phyloP scores from a whole-genome alignment of 2,797 vertebrate species.

The Pseudochaenichthys georgianus region DNA sequence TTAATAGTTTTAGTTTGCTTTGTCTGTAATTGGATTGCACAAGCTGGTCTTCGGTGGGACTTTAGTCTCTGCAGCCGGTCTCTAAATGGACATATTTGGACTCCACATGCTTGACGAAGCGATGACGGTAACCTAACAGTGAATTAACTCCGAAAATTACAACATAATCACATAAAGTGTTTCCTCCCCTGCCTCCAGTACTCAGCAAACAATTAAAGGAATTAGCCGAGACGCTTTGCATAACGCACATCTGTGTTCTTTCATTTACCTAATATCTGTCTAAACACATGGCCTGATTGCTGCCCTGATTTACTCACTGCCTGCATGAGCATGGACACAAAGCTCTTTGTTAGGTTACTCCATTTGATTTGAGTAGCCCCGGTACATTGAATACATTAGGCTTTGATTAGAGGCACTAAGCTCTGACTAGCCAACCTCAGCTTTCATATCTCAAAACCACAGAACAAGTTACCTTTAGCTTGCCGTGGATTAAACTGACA shows the following conservation, averaged over 20 bases:
- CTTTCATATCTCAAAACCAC: not conserved
- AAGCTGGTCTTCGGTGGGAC: not conserved
- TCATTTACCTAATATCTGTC: slow-evolving; percentile 79
- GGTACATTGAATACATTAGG: slow-evolving; percentile 39
- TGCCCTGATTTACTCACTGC: slow-evolving; percentile 60
- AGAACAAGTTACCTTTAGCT: not conserved
- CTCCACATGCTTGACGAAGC: slow-evolving; percentile 13
- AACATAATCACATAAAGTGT: slow-evolving; percentile 74
- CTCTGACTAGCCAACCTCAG: slow-evolving; percentile 11
- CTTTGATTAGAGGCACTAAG: slow-evolving; percentile 13
- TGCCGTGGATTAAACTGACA: not conserved
- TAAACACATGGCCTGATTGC: slow-evolving; percentile 73
- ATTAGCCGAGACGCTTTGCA: slow-evolving; percentile 79
- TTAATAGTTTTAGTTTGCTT: not conserved
- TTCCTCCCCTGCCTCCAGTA: slow-evolving; percentile 75
- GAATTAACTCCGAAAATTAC: slow-evolving; percentile 79
- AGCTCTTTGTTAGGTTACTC: slow-evolving; percentile 20
- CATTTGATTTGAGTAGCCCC: slow-evolving; percentile 8
- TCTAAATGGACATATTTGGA: slow-evolving; percentile 19
- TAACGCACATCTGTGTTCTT: slow-evolving; percentile 85
- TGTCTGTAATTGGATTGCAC: too few relatives aligned
- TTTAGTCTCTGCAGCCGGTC: not conserved
- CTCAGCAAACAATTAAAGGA: slow-evolving; percentile 79
- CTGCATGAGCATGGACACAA: slow-evolving; percentile 41
- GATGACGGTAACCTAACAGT: slow-evolving; percentile 42